Evolutionary conservation across 2,797 vertebrate genomes (phyloP).

Genomic region (Sus cebifrons): DNA sequence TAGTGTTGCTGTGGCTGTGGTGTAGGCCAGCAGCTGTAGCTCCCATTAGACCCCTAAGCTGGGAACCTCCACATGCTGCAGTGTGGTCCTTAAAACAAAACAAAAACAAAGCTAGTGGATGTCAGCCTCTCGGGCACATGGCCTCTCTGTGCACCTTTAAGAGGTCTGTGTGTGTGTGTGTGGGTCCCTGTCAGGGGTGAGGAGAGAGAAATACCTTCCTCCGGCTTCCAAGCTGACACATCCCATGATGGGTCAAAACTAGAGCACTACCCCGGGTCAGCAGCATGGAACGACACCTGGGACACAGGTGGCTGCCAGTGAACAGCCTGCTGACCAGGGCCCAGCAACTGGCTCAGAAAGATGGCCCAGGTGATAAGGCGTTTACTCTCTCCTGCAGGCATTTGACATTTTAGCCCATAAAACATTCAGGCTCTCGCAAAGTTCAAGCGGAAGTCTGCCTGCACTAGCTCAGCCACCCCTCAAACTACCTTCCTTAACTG

Average conservation of each 20-base stretch:
- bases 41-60: no score
- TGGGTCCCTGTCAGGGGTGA: background rate
- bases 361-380: background rate
- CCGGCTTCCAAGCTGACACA: background rate
- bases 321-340: background rate
- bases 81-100: no score
- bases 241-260: no score
- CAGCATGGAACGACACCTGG: background rate
- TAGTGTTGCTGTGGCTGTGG: no score
- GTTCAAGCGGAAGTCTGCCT: background rate
- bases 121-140: background rate
- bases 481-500: background rate
- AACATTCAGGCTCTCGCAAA: background rate
- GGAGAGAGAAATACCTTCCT: background rate
- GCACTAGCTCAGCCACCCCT: background rate
- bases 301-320: no score
- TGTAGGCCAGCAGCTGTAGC: no score
- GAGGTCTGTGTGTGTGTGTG: background rate
- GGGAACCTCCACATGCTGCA: no score
- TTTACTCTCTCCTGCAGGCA: background rate
- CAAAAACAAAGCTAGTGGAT: no score
- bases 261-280: background rate
- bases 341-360: background rate
- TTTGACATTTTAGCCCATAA: rapidly evolving
- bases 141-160: background rate